Evolutionary conservation across 2,113 vertebrate genomes (phyloP).

Genomic region (Paraplagusia blochii): DNA sequence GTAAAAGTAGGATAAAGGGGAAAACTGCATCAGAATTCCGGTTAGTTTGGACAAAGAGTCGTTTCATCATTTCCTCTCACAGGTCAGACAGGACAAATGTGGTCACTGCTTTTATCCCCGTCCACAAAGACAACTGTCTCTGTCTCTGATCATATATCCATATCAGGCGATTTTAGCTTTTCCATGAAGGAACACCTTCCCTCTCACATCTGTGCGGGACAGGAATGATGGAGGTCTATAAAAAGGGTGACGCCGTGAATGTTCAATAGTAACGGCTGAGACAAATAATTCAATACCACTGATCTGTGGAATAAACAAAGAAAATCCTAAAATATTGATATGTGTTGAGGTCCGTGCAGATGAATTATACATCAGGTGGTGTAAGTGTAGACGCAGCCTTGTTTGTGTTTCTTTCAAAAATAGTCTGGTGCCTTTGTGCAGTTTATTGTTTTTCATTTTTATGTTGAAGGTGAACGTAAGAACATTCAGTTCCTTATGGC

Average conservation of each 20-base stretch:
- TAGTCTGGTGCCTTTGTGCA: too few species aligned
- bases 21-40: constrained; percentile 52
- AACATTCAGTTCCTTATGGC: too few species aligned
- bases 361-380: background rate
- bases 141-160: constrained; percentile 41
- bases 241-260: background rate
- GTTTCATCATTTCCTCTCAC: constrained; percentile 55
- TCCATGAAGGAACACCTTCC: too few species aligned
- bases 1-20: constrained; percentile 10
- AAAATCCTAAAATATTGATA: background rate
- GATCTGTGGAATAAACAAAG: background rate
- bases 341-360: background rate
- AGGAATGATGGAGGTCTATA: background rate
- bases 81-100: constrained; percentile 55
- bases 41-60: constrained; percentile 62
- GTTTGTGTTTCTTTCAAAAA: background rate
- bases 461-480: too few species aligned
- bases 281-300: background rate
- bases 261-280: background rate
- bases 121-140: constrained; percentile 46
- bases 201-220: too few species aligned
- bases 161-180: too few species aligned
- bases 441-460: too few species aligned
- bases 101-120: constrained; percentile 48
- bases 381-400: background rate